Percentiles rank a stretch among this genome's conserved stretches.
These are phyloP conservation scores for Octodon degus DNA, from an alignment of 2,113 vertebrate species.

Conservation along the genomic window DNA sequence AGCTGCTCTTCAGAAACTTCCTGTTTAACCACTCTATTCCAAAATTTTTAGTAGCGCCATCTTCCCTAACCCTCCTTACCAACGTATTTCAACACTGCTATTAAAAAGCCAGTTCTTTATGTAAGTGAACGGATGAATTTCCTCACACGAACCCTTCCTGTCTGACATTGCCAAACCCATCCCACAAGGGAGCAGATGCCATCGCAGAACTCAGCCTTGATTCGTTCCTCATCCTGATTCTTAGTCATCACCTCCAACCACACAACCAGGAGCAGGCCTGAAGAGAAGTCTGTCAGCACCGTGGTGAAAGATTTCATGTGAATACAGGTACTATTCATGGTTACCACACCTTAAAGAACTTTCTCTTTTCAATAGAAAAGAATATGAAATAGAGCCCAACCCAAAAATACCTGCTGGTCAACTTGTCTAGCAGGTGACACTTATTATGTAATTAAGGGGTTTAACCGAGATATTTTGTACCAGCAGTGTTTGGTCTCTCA, in stretches of 20 bases:
- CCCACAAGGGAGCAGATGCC: not conserved
- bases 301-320: slow-evolving; percentile 41
- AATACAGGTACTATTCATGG: slow-evolving; percentile 56
- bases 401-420: slow-evolving; percentile 46
- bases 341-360: slow-evolving; percentile 69
- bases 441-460: not conserved
- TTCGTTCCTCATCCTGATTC: not conserved
- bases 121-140: not conserved
- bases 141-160: not conserved
- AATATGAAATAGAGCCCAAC: slow-evolving; percentile 39
- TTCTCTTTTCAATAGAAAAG: slow-evolving; percentile 68
- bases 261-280: not conserved
- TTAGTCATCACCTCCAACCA: slow-evolving; percentile 38
- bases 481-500: slow-evolving; percentile 3
- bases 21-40: not conserved
- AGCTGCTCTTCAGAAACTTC: slow-evolving; percentile 2
- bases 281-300: slow-evolving; percentile 50
- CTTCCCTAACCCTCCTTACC: not conserved
- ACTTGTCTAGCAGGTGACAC: not conserved
- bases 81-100: not conserved
- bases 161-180: not conserved
- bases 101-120: not conserved
- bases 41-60: not conserved
- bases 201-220: not conserved
- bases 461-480: slow-evolving; percentile 5